These are phyloP conservation scores for Vanessa tameamea DNA, from an alignment of 1,140 invertebrate species.

Conservation along the genomic window DNA sequence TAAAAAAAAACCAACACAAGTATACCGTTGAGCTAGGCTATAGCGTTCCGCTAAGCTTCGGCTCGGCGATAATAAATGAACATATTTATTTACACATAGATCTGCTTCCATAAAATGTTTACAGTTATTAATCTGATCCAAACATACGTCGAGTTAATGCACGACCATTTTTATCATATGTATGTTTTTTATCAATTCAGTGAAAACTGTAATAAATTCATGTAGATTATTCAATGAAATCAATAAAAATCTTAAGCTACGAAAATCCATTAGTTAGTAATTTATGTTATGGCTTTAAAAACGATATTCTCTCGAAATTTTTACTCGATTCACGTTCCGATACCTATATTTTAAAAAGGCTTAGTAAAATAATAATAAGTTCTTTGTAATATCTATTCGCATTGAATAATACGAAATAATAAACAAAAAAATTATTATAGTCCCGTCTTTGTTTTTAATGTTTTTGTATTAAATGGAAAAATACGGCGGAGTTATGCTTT, in stretches of 20 bases:
- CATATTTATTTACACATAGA: too few species aligned
- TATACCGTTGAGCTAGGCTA: too few species aligned
- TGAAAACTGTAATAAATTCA: too few species aligned
- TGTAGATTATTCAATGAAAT: neutral
- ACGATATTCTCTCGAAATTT: constrained; percentile 2
- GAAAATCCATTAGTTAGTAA: neutral
- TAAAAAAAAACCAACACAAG: too few species aligned
- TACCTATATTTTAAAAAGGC: neutral
- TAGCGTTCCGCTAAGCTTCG: too few species aligned
- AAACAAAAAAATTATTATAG: neutral
- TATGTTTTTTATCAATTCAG: too few species aligned
- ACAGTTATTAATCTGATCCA: too few species aligned
- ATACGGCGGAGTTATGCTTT: neutral
- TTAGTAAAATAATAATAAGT: neutral
- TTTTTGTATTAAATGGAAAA: neutral
- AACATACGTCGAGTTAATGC: too few species aligned
- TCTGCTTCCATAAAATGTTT: too few species aligned
- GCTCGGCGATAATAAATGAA: too few species aligned
- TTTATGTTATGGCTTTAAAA: neutral
- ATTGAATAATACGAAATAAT: neutral
- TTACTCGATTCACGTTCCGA: neutral
- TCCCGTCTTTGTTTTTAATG: neutral
- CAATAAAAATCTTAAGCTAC: neutral
- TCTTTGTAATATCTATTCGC: neutral
- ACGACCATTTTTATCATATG: too few species aligned